Base-by-base conservation (phyloP, 2,888 invertebrate genomes). In the Augiades crinisus region DNA sequence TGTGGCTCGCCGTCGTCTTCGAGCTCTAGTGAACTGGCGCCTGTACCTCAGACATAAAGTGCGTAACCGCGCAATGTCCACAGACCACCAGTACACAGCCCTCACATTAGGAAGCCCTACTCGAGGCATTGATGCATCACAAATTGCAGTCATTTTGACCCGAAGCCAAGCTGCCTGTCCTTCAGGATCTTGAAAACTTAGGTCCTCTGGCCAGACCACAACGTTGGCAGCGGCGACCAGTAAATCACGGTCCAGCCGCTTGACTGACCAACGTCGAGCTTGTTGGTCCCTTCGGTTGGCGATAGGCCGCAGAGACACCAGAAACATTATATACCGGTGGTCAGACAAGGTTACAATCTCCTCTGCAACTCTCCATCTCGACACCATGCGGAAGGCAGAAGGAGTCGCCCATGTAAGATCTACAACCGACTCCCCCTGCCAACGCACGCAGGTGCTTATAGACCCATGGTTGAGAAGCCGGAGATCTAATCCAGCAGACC, bases 341-440 rank as follows among this genome's bases (percentile, higher is more conserved):
- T 55, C 58, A 6, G 55, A 58, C 5, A 57, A 34, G 5, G 55
- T 57, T 10, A 40, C 53, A 24, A 51, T 12, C 12, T 55, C 57
- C 16, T 54, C 54, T 5, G 49, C 49, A 3, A 52, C 55, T 12
- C 47, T 22, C 53, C 50, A 58, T 2, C 33, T 24, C n/a, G n/a
- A n/a, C n/a, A n/a, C n/a, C n/a, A n/a, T n/a, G n/a, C n/a, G n/a
- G n/a, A 33, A 13, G 1, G 51, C 37, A 19, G 51, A 10, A 10
- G 10, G 19, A 13, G 41, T 30, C 30, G n/a, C 30, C 41, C 30
- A 43, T 10, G 19, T 14, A 1, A 57, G 40, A 24, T 62, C 60
- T 5, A 58, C 59, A 7, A 60, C 37, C 5, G 60, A 62, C 51
- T 57, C 58, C 5, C 60, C 58, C 41, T 60, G 58, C 59, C 58